Evolutionary conservation across 2,888 invertebrate genomes (phyloP).

Genomic region (Plutella xylostella): DNA sequence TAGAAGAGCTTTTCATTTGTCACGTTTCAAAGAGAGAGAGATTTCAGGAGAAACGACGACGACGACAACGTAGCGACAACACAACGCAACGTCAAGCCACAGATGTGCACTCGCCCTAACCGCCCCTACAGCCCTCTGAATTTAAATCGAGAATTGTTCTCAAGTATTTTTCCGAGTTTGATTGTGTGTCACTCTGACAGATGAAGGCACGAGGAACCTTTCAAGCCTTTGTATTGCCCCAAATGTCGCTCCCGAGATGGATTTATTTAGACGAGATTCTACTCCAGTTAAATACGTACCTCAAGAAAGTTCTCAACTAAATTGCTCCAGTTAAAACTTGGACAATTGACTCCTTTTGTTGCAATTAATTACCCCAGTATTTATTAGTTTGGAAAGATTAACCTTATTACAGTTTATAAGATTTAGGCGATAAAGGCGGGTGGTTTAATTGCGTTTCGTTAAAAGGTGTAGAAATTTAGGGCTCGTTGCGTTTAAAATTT

Average conservation of each 20-base stretch:
- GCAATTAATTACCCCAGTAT: too few relatives aligned
- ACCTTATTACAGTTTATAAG: too few relatives aligned
- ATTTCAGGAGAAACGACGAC: too few relatives aligned
- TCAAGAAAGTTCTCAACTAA: conserved; percentile 30
- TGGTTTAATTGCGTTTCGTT: too few relatives aligned
- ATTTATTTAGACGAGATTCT: conserved; percentile 65
- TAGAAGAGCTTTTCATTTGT: too few relatives aligned
- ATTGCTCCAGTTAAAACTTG: conserved; percentile 25
- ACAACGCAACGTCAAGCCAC: too few relatives aligned
- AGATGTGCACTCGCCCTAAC: conserved; percentile 18
- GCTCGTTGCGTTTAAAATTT: too few relatives aligned
- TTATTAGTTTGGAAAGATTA: too few relatives aligned
- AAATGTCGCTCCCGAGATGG: conserved; percentile 51
- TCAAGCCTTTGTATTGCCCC: conserved; percentile 50
- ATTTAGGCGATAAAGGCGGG: too few relatives aligned
- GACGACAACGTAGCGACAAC: too few relatives aligned
- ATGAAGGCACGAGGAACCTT: conserved; percentile 60
- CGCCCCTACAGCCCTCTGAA: conserved; percentile 41
- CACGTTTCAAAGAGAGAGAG: too few relatives aligned
- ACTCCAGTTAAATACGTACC: conserved; percentile 46
- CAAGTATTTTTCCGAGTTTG: conserved; percentile 67
- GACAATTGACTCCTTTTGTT: conserved; percentile 7
- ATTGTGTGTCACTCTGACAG: conserved; percentile 67
- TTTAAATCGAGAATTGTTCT: conserved; percentile 69
- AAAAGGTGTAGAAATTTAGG: too few relatives aligned